Evolutionary conservation across 2,888 invertebrate genomes (phyloP).

Genomic region (Trilocha varians): DNA sequence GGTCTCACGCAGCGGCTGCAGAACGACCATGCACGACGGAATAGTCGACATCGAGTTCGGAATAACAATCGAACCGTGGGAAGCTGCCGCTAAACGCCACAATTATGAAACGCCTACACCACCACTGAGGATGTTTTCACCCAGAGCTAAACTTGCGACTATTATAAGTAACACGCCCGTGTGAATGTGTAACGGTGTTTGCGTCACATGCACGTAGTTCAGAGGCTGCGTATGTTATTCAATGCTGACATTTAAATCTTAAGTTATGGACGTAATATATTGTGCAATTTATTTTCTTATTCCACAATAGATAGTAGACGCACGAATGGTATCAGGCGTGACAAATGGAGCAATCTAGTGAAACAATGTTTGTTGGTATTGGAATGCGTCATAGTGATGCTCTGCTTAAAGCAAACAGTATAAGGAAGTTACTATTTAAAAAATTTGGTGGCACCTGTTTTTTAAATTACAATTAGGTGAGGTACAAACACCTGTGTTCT

Average conservation of each 20-base stretch:
- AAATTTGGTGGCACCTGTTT: no score
- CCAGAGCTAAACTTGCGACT: constrained; percentile 26
- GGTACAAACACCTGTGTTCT: no score
- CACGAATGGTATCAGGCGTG: constrained; percentile 15
- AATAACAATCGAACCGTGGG: constrained; percentile 67
- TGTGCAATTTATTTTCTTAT: constrained; percentile 23
- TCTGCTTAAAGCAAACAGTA: constrained; percentile 1
- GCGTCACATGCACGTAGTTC: constrained; percentile 31
- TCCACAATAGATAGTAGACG: constrained; percentile 17
- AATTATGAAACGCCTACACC: constrained; percentile 48
- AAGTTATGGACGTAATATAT: constrained; percentile 26
- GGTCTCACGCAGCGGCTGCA: constrained; percentile 31
- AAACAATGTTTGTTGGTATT: constrained; percentile 14
- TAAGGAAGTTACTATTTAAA: constrained; percentile 5
- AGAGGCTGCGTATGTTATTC: constrained; percentile 15
- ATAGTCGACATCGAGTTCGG: constrained; percentile 34
- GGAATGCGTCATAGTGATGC: constrained; percentile 14
- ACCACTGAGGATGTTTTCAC: constrained; percentile 35
- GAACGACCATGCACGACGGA: constrained; percentile 47
- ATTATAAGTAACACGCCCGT: constrained; percentile 34
- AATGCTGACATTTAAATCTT: constrained; percentile 33
- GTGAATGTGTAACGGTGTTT: constrained; percentile 51
- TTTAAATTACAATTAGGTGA: no score
- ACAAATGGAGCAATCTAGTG: constrained; percentile 12
- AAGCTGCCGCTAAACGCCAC: constrained; percentile 45